A percentile compares a stretch with the other conserved stretches of the same genome.
These are phyloP conservation scores for Myotis lucifugus DNA, from an alignment of 2,113 vertebrate species.

Conservation along the genomic window DNA sequence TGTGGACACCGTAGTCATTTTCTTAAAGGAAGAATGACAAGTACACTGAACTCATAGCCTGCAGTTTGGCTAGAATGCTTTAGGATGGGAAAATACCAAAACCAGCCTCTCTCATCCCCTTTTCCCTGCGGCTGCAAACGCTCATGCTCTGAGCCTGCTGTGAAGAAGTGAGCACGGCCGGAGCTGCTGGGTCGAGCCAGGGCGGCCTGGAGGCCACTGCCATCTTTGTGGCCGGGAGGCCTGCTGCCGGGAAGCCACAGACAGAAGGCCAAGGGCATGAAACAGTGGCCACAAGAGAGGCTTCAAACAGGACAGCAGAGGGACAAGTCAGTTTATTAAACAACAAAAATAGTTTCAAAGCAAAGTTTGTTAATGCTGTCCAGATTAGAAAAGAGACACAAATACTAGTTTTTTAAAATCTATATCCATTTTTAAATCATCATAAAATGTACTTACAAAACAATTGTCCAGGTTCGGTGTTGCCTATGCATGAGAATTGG, in stretches of 20 bases:
- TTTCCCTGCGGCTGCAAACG: background rate
- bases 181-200: background rate
- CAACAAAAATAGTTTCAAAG: background rate
- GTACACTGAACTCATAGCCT: background rate
- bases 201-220: too few species aligned
- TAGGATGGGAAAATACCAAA: background rate
- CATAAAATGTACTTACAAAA: background rate
- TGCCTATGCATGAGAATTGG: background rate
- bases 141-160: background rate
- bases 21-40: background rate
- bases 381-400: background rate
- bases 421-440: background rate
- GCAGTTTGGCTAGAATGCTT: background rate
- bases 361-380: background rate
- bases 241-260: background rate
- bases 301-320: background rate
- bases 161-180: background rate
- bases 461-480: background rate
- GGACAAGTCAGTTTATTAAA: background rate
- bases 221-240: background rate
- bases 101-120: background rate
- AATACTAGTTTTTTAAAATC: background rate
- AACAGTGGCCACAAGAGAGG: background rate
- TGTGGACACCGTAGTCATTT: background rate
- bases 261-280: background rate